phyloP scores from a whole-genome alignment of 2,888 invertebrate species.

The Acanthosepion pharaonis region DNA sequence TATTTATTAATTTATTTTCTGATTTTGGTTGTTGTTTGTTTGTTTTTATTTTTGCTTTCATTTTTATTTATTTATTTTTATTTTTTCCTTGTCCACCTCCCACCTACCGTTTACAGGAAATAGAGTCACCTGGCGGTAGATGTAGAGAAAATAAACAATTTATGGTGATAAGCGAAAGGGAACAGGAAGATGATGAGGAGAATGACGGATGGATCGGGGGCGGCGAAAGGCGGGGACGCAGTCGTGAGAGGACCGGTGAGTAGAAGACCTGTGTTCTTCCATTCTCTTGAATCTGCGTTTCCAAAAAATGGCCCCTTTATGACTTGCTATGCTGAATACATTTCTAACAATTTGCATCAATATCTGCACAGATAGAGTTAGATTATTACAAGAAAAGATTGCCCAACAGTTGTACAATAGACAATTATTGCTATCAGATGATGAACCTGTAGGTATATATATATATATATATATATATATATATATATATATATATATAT shows the following conservation, averaged over 20 bases:
- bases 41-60: not conserved
- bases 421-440: not conserved
- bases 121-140: not conserved
- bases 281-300: not conserved
- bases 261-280: conserved; percentile 16
- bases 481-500: not conserved
- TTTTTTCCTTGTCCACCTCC: not conserved
- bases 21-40: not conserved
- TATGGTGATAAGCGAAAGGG: conserved; percentile 11
- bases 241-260: not conserved
- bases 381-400: not conserved
- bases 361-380: not conserved
- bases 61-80: not conserved
- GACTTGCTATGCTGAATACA: not conserved
- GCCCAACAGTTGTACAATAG: not conserved
- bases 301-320: conserved; percentile 16
- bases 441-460: not conserved
- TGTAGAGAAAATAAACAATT: not conserved
- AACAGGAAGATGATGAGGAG: not conserved
- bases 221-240: not conserved
- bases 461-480: not conserved
- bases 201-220: conserved; percentile 13
- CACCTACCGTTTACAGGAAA: not conserved
- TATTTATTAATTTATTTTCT: too few species aligned
- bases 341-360: not conserved